These are phyloP conservation scores for Semicossyphus pulcher DNA, from an alignment of 2,113 vertebrate genomes.

Conservation along the genomic window DNA sequence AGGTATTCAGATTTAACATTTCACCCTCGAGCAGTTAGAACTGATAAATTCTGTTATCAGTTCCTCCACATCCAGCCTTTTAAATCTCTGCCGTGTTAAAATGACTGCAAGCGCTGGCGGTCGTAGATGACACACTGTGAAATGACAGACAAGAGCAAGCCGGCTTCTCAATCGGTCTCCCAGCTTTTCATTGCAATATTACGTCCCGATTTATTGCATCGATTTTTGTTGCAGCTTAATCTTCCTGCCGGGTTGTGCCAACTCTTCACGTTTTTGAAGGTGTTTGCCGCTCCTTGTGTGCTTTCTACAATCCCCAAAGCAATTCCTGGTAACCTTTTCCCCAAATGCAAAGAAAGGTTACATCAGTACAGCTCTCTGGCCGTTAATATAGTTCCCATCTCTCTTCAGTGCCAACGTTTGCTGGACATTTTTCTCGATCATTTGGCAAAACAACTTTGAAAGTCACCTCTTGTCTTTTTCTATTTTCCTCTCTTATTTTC, in stretches of 20 bases:
- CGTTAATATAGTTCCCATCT: neutral
- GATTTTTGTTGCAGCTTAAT: slow-evolving; percentile 53
- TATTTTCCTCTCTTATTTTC: slow-evolving; percentile 8
- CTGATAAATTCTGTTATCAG: slow-evolving; percentile 47
- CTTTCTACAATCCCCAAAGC: slow-evolving; percentile 36
- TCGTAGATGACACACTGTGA: slow-evolving; percentile 18
- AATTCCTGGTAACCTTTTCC: slow-evolving; percentile 44
- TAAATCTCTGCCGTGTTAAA: slow-evolving; percentile 42
- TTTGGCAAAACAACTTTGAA: slow-evolving; percentile 42
- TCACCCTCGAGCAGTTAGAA: slow-evolving; percentile 40
- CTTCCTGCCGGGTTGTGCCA: slow-evolving; percentile 24
- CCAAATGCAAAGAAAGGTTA: slow-evolving; percentile 45
- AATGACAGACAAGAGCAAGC: slow-evolving; percentile 44
- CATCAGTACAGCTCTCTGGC: slow-evolving; percentile 1
- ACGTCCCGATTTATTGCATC: slow-evolving; percentile 37
- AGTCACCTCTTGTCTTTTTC: slow-evolving; percentile 41
- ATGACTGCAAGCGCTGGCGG: slow-evolving; percentile 30
- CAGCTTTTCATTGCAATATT: slow-evolving; percentile 47
- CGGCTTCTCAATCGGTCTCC: slow-evolving; percentile 22
- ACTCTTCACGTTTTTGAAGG: slow-evolving; percentile 25
- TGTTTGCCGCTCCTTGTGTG: slow-evolving; percentile 15
- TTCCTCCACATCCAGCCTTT: slow-evolving; percentile 37
- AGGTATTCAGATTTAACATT: slow-evolving; percentile 51
- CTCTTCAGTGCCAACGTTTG: neutral
- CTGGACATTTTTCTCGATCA: slow-evolving; percentile 4